Base-by-base conservation (phyloP, 2,888 invertebrate genomes). In the Perizoma flavofasciatum region DNA sequence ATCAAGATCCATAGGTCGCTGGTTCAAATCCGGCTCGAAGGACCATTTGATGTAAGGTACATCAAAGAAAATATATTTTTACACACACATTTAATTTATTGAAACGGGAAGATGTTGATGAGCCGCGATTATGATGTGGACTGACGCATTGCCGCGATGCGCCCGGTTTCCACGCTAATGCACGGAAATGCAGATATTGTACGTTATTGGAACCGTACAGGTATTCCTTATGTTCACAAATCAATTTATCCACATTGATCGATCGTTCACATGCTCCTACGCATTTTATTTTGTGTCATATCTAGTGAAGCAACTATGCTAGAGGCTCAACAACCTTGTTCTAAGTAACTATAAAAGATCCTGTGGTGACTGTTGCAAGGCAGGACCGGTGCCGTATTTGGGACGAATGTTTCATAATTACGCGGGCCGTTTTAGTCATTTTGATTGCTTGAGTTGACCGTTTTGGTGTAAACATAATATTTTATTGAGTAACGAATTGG, bases 1-100 rank as follows among this genome's bases (percentile, higher is more conserved):
- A n/a, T n/a, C n/a, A n/a, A n/a, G n/a, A 93, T 93, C 93, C 93
- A 93, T 93, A 93, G 93, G 93, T 93, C 93, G 92, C 93, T 93
- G 93, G 93, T 93, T 93, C 93, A 93, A 93, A 93, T 93, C 93
- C 93, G 92, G 93, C 91, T 93, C 93, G 92, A 93, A 92, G 93
- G 92, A 93, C 44, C 44, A 44, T 22, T 44, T 35, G 35, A 44
- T 44, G 43, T 44, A 44, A 6, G 43, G 35, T 5, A 35, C 35
- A 35, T 35, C 35, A 35, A 35, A 4, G 41, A 41, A 41, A 41
- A n/a, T n/a, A n/a, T n/a, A n/a, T n/a, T n/a, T n/a, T n/a, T n/a
- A n/a, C n/a, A n/a, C n/a, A n/a, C n/a, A n/a, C n/a, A n/a, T n/a
- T n/a, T n/a, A n/a, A n/a, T n/a, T n/a, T n/a, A n/a, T n/a, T n/a